These are phyloP conservation scores for Hyperopisus bebe DNA, from an alignment of 2,113 vertebrate genomes.

Conservation along the genomic window DNA sequence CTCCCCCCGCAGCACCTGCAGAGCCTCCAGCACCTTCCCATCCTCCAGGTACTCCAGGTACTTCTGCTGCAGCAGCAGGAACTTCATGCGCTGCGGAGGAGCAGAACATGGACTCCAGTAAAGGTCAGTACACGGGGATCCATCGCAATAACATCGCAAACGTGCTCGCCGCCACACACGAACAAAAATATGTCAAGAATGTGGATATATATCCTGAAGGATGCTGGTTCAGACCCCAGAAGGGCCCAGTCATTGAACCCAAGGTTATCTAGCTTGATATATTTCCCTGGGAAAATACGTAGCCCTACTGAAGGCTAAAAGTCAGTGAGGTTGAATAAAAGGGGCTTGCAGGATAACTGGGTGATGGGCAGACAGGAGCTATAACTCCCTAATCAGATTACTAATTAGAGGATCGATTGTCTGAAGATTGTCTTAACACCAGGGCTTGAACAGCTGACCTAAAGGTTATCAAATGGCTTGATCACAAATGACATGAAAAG, in stretches of 20 bases:
- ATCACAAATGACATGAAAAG: not conserved
- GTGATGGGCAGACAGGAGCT: not conserved
- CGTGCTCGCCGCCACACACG: not conserved
- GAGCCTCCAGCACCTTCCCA: conserved; percentile 94
- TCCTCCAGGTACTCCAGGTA: conserved; percentile 99
- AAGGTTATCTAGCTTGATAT: not conserved
- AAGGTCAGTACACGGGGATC: not conserved
- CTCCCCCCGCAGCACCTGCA: conserved; percentile 93
- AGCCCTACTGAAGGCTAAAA: not conserved
- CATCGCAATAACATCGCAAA: not conserved
- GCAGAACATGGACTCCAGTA: not conserved
- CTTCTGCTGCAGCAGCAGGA: conserved; percentile 98
- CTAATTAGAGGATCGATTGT: too few relatives aligned
- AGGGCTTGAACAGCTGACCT: too few relatives aligned
- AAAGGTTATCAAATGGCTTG: not conserved
- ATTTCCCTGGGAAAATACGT: not conserved
- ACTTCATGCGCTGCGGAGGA: conserved; percentile 93
- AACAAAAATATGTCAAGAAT: not conserved
- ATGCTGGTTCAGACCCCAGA: not conserved
- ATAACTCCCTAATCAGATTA: not conserved
- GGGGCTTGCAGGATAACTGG: not conserved
- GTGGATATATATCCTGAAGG: not conserved
- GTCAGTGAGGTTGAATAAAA: not conserved
- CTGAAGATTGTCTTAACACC: too few relatives aligned
- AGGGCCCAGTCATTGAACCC: not conserved